Evolutionary conservation across 37 sponge, comb jelly and placozoan species (phyloP).

Genomic region (Ianthella basta): DNA sequence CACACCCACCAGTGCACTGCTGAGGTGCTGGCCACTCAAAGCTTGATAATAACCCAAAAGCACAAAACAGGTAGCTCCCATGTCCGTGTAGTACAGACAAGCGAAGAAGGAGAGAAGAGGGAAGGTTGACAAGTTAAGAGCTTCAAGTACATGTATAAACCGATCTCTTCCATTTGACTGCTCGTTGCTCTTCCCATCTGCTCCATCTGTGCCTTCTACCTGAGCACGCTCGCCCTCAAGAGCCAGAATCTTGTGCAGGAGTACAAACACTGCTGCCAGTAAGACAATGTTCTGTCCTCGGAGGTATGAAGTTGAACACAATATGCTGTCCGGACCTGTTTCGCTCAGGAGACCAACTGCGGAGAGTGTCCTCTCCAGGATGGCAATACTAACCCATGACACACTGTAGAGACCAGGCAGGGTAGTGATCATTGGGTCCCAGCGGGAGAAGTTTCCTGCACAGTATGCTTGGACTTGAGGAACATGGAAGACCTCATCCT

Average conservation of each 20-base stretch:
- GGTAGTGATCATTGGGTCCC: constrained; percentile 97
- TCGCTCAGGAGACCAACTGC: background rate
- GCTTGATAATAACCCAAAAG: constrained; percentile 70
- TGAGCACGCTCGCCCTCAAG: background rate
- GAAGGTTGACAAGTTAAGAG: constrained; percentile 70
- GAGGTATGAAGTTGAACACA: constrained; percentile 3
- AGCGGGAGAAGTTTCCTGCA: constrained; percentile 76
- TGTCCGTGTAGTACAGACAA: constrained; percentile 96
- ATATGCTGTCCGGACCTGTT: too few species aligned
- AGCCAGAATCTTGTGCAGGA: background rate
- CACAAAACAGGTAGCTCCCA: constrained; percentile 80
- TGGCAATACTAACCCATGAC: background rate
- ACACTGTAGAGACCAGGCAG: constrained; percentile 83
- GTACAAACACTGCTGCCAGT: background rate
- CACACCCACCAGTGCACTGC: constrained; percentile 70
- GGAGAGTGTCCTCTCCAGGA: background rate
- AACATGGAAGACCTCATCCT: constrained; percentile 95
- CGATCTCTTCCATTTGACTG: too few species aligned
- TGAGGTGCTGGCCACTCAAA: constrained; percentile 33
- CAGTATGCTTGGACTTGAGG: constrained; percentile 89
- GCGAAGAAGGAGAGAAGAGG: constrained; percentile 91
- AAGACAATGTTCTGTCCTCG: constrained; percentile 2
- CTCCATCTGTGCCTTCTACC: background rate
- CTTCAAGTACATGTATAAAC: constrained; percentile 13
- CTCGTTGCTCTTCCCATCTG: background rate